Evolutionary conservation across 2,888 invertebrate genomes (phyloP), one percentile per base, ranked within the genome.

Genomic region (Apodemia duryi): DNA sequence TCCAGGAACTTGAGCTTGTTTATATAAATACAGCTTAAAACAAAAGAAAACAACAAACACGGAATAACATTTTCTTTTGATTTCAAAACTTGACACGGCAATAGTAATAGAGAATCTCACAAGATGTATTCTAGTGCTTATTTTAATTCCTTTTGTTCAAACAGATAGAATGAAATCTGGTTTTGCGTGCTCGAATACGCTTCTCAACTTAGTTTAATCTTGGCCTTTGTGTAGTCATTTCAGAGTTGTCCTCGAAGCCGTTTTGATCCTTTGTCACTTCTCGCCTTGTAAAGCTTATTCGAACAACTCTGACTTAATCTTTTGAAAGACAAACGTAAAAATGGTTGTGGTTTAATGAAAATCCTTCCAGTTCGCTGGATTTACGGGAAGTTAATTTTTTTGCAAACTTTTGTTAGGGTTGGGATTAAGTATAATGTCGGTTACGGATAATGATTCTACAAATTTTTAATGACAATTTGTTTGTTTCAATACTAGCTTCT

Each of bases 241-340:
- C 67, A 41, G 49, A 62, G 63, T 57, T 61, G 49, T 21, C 38
- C 46, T 46, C 51, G 43, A 62, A 51, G 63, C 51, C 10, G 52
- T 61, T 66, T 54, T 67, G 62, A 65, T 66, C 66, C 65, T 66
- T 68, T 70, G 70, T 68, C 62, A 60, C 62, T 61, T 62, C 54
- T 57, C 46, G 46, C 21, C 32, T 60, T 60, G 29, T 60, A 11
- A 28, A 57, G 65, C 43, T 64, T 66, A 46, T 66, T 41, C 41
- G 43, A 63, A 57, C 46, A 38, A 32, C 51, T 51, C 54, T 66
- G 43, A 61, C 61, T 65, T 52, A 63, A 61, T 43, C 63, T 65
- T 67, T 63, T 65, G 57, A 63, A 63, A 63, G 41, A 49, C 49
- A 51, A 51, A 51, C 49, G 49, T 51, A 51, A 51, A 51, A 51